Conservation (phyloP, 2,888 invertebrate genomes). For the Pristionchus exspectatus region DNA sequence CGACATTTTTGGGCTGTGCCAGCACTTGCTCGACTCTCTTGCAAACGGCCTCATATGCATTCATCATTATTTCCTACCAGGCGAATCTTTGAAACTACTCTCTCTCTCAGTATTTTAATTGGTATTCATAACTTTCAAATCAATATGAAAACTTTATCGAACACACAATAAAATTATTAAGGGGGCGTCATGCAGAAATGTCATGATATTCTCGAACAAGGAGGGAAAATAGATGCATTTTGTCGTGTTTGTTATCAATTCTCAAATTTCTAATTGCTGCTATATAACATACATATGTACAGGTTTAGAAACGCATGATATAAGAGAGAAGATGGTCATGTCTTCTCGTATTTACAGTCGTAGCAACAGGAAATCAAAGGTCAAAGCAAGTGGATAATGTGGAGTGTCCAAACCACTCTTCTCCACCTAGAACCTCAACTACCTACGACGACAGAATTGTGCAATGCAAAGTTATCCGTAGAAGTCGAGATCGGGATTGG, state of each 20-base stretch:
- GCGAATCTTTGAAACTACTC: too few species aligned
- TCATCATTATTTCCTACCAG: too few species aligned
- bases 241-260: background rate
- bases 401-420: background rate
- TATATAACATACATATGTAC: conserved; percentile 48
- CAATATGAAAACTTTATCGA: conserved; percentile 15
- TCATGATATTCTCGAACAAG: background rate
- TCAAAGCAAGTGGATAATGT: background rate
- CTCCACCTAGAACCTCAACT: background rate
- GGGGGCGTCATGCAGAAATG: conserved; percentile 8
- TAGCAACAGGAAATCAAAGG: background rate
- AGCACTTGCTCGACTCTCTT: too few species aligned
- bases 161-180: conserved; percentile 36
- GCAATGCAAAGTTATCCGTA: conserved; percentile 55
- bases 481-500: conserved; percentile 62
- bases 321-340: background rate
- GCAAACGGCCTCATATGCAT: too few species aligned
- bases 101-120: too few species aligned
- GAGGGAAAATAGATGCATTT: conserved; percentile 11
- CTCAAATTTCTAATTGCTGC: background rate
- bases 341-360: conserved; percentile 26
- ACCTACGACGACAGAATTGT: background rate
- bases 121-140: background rate
- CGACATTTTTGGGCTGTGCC: too few species aligned
- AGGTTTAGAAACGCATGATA: conserved; percentile 7